phyloP scores from a whole-genome alignment of 2,113 vertebrate genomes.

The Amphilophus citrinellus region DNA sequence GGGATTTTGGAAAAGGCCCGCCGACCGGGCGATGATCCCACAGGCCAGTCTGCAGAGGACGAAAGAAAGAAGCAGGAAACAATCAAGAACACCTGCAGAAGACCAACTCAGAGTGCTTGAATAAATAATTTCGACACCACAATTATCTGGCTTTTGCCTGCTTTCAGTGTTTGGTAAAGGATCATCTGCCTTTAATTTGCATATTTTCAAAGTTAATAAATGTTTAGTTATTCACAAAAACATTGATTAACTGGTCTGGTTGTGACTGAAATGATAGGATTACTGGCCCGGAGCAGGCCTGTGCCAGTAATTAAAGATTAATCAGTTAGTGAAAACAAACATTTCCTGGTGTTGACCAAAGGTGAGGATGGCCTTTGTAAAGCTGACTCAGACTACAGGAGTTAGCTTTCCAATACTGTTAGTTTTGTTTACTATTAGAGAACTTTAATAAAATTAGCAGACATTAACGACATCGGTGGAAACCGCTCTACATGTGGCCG shows the following conservation, averaged over 20 bases:
- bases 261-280: background rate
- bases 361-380: background rate
- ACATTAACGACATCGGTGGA: background rate
- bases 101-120: background rate
- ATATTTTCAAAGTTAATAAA: no score
- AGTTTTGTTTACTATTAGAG: background rate
- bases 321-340: conserved; percentile 1
- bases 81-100: background rate
- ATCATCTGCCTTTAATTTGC: no score
- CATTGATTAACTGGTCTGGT: background rate
- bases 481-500: background rate
- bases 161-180: no score
- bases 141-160: no score
- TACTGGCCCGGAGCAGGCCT: background rate
- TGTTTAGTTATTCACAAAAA: background rate
- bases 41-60: conserved; percentile 84
- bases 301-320: background rate
- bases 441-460: background rate
- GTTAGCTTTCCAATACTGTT: background rate
- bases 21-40: conserved; percentile 91
- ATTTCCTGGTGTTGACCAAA: background rate
- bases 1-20: conserved; percentile 91
- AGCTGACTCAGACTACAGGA: background rate
- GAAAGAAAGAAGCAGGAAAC: background rate
- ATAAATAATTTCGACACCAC: background rate